Conservation (phyloP, 1,140 invertebrate genomes). For the Drosophila tropicalis region DNA sequence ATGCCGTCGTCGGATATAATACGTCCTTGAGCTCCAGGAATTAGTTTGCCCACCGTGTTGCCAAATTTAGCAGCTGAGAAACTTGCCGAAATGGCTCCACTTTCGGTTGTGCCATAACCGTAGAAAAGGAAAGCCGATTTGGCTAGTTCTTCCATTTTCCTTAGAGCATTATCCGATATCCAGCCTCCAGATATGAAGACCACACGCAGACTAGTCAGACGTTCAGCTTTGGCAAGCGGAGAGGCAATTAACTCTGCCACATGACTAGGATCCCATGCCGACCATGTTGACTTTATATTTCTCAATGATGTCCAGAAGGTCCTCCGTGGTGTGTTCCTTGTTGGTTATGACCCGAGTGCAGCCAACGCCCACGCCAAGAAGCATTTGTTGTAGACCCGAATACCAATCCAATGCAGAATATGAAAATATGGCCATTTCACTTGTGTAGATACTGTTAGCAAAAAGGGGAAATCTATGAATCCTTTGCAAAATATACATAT, state of each 20-base stretch:
- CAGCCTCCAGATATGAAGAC: too few species aligned
- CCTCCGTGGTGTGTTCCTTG: slow-evolving; percentile 48
- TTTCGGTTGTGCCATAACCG: slow-evolving; percentile 65
- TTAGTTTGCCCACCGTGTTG: slow-evolving; percentile 51
- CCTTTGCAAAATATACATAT: too few species aligned
- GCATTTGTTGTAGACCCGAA: slow-evolving; percentile 57
- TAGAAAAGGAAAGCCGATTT: slow-evolving; percentile 51
- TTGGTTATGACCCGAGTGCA: slow-evolving; percentile 65
- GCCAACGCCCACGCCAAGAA: slow-evolving; percentile 51
- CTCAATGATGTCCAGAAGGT: slow-evolving; percentile 60
- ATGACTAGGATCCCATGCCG: slow-evolving; percentile 50
- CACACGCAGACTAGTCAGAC: slow-evolving; percentile 20
- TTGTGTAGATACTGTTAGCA: slow-evolving; percentile 39
- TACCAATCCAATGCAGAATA: slow-evolving; percentile 74
- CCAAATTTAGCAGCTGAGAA: slow-evolving; percentile 43
- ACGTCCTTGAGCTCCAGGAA: slow-evolving; percentile 47
- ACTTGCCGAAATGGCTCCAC: slow-evolving; percentile 44
- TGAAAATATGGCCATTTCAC: slow-evolving; percentile 52
- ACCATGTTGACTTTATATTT: slow-evolving; percentile 69
- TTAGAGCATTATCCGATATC: slow-evolving; percentile 30
- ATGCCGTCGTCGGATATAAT: slow-evolving; percentile 73
- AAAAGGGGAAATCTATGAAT: too few species aligned
- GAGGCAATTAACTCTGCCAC: slow-evolving; percentile 47
- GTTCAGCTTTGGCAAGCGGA: slow-evolving; percentile 46
- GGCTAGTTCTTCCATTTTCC: slow-evolving; percentile 53